Evolutionary conservation across 2,113 vertebrate species (phyloP).

Genomic region (Caracal caracal): DNA sequence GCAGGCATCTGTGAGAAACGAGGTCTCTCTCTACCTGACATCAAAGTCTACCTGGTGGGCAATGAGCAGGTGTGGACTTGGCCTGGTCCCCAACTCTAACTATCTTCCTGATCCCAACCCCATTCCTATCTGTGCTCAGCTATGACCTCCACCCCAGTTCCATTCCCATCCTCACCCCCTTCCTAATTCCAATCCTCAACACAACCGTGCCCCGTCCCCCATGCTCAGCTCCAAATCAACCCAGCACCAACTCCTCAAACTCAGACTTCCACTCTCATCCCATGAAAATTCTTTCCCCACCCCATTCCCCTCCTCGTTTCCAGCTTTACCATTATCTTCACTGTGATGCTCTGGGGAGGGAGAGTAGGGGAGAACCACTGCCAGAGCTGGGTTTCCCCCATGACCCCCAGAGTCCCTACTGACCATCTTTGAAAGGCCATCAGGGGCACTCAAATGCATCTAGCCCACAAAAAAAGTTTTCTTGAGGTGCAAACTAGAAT

Average conservation of each 20-base stretch:
- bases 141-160: not conserved
- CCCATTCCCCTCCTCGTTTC: not conserved
- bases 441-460: not conserved
- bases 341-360: not conserved
- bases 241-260: not conserved
- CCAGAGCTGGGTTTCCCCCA: not conserved
- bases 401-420: not conserved
- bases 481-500: not conserved
- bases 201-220: not conserved
- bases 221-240: not conserved
- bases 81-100: not conserved
- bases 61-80: conserved; percentile 91
- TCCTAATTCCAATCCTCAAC: not conserved
- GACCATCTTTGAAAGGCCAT: not conserved
- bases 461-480: not conserved
- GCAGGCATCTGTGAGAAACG: conserved; percentile 95
- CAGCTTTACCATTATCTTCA: not conserved
- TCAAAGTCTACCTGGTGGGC: conserved; percentile 94
- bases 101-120: not conserved
- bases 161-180: not conserved
- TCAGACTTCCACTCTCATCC: not conserved
- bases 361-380: not conserved
- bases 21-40: conserved; percentile 92
- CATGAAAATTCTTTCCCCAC: not conserved
- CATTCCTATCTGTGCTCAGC: not conserved